Evolutionary conservation across 2,888 invertebrate genomes (phyloP).

Genomic region (Callyntrura sp.): DNA sequence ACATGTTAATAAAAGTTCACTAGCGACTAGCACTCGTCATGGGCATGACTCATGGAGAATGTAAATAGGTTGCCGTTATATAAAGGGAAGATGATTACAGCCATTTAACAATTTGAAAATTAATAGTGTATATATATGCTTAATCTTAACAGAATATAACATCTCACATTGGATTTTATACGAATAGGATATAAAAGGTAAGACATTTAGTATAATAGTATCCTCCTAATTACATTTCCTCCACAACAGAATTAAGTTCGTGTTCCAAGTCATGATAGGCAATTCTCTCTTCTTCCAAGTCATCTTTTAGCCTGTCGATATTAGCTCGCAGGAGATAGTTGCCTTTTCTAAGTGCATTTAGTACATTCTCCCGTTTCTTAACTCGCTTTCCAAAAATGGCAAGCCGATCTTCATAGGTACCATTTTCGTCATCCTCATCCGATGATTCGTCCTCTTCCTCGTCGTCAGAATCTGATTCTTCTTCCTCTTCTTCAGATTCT

Average conservation of each 20-base stretch:
- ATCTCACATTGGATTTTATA: too few relatives aligned
- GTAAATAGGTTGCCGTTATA: too few relatives aligned
- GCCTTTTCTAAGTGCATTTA: slow-evolving; percentile 94
- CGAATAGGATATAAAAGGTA: too few relatives aligned
- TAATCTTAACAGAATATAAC: too few relatives aligned
- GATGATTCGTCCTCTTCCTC: slow-evolving; percentile 85
- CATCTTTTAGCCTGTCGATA: slow-evolving; percentile 94
- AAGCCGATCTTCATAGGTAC: slow-evolving; percentile 84
- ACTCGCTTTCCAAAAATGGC: slow-evolving; percentile 79
- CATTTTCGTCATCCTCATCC: slow-evolving; percentile 83
- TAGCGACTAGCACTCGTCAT: too few relatives aligned
- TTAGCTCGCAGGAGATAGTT: slow-evolving; percentile 95
- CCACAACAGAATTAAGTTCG: slow-evolving; percentile 94
- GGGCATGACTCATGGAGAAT: too few relatives aligned
- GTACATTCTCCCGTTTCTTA: slow-evolving; percentile 90
- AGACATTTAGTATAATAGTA: too few relatives aligned
- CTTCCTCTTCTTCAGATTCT: slow-evolving; percentile 84
- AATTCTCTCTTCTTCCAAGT: slow-evolving; percentile 93
- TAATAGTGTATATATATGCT: too few relatives aligned
- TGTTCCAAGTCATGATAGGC: slow-evolving; percentile 91
- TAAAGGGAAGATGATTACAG: too few relatives aligned
- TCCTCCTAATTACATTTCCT: slow-evolving; percentile 90
- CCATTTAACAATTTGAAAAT: too few relatives aligned
- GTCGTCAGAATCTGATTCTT: slow-evolving; percentile 68
- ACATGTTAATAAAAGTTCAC: too few relatives aligned